phyloP scores from a whole-genome alignment of 2,888 invertebrate species.

The Acanthococcus lagerstroemiae region DNA sequence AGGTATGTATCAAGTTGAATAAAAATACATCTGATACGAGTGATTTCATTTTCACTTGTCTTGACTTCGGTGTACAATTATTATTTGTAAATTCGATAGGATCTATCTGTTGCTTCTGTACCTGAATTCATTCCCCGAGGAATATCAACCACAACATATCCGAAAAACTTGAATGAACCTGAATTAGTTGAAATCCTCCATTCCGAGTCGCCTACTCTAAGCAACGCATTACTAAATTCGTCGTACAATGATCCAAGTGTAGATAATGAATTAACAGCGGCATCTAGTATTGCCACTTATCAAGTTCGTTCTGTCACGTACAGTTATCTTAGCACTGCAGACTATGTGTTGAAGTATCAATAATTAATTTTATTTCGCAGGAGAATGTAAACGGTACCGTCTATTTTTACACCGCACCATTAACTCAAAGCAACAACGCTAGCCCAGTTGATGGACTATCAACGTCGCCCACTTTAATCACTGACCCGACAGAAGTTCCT shows the following conservation, averaged over 20 bases:
- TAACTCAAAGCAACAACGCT: slow-evolving; percentile 34
- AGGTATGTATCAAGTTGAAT: slow-evolving; percentile 5
- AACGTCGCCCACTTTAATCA: slow-evolving; percentile 19
- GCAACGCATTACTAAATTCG: slow-evolving; percentile 13
- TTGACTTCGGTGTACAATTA: background rate
- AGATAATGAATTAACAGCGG: slow-evolving; percentile 15
- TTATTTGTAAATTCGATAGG: slow-evolving; percentile 3
- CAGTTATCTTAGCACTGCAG: too few relatives aligned
- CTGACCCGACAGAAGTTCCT: slow-evolving; percentile 14
- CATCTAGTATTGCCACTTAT: slow-evolving; percentile 13
- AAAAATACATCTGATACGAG: background rate
- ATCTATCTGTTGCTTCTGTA: slow-evolving; percentile 23
- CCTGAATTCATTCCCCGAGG: slow-evolving; percentile 30
- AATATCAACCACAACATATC: background rate
- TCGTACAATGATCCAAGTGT: slow-evolving; percentile 13
- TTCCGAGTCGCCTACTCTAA: slow-evolving; percentile 12
- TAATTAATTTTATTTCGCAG: slow-evolving; percentile 42
- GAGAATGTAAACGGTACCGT: slow-evolving; percentile 91
- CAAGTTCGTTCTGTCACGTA: slow-evolving; percentile 6
- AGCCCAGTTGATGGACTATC: slow-evolving; percentile 25
- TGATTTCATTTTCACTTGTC: background rate
- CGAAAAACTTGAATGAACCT: slow-evolving; percentile 23
- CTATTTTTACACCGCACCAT: slow-evolving; percentile 70
- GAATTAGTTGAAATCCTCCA: slow-evolving; percentile 10
- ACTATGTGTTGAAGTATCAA: background rate